phyloP scores from a whole-genome alignment of 2,797 vertebrate genomes.

The Cyclura pinguis region DNA sequence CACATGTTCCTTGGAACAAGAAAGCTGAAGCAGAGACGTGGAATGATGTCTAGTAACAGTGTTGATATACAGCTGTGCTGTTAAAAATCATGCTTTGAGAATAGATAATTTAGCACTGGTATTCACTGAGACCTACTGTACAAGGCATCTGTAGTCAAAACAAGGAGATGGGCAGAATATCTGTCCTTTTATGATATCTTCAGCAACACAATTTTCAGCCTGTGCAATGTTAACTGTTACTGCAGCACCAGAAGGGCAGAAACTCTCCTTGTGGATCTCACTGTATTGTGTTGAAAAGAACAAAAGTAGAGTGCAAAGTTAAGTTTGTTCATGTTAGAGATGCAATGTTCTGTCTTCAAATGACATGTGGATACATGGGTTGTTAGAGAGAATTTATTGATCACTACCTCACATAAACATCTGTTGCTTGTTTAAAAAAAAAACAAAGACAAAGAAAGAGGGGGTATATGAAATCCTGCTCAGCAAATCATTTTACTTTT shows the following conservation, averaged over 20 bases:
- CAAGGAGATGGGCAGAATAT: background rate
- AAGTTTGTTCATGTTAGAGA: background rate
- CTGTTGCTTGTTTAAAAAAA: background rate
- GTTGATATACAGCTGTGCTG: background rate
- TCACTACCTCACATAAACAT: background rate
- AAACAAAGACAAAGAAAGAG: background rate
- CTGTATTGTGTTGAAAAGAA: background rate
- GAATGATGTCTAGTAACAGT: background rate
- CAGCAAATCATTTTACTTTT: background rate
- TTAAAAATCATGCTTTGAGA: background rate
- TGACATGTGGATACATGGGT: background rate
- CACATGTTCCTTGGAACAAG: slow-evolving; percentile 18
- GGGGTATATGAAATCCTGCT: background rate
- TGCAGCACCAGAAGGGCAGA: background rate
- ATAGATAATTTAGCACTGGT: background rate
- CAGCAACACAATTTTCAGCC: background rate
- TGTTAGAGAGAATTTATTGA: background rate
- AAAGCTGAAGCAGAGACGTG: background rate
- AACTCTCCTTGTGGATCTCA: too few species aligned
- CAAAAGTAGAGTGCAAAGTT: background rate
- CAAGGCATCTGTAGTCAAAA: background rate
- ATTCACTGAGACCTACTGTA: background rate
- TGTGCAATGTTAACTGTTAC: background rate
- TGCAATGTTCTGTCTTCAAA: background rate
- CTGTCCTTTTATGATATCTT: background rate